Evolutionary conservation across 2,888 invertebrate genomes (phyloP), one percentile per base, ranked within the genome.

Genomic region (Caenorhabditis imperialis): DNA sequence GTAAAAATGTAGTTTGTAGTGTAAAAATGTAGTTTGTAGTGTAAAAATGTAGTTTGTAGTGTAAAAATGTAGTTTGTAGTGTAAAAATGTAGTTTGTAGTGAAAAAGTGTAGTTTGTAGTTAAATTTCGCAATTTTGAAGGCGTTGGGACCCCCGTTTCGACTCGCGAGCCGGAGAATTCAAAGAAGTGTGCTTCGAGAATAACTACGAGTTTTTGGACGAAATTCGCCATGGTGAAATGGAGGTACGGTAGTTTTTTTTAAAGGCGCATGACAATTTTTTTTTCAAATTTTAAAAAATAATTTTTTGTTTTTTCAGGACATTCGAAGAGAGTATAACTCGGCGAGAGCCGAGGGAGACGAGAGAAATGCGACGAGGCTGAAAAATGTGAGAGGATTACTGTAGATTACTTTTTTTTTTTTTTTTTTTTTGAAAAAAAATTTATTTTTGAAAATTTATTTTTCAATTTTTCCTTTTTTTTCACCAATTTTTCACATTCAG

Each of bases 61-160:
- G n/a, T n/a, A n/a, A n/a, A n/a, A n/a, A n/a, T n/a, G n/a, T n/a
- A n/a, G n/a, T n/a, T n/a, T n/a, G n/a, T n/a, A n/a, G n/a, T n/a
- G n/a, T n/a, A n/a, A n/a, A n/a, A n/a, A n/a, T n/a, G n/a, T n/a
- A n/a, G n/a, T n/a, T n/a, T n/a, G n/a, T n/a, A n/a, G n/a, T n/a
- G n/a, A n/a, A n/a, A n/a, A n/a, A n/a, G n/a, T n/a, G n/a, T n/a
- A n/a, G n/a, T n/a, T n/a, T n/a, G n/a, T n/a, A n/a, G n/a, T n/a
- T n/a, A n/a, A 40, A 16, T 5, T 40, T 10, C 16, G 16, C 2
- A n/a, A 12, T 20, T 47, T 23, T 65, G 8, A 25, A 79, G 79
- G 44, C 69, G 70, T 18, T 82, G 81, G 75, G 86, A 86, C 72
- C 86, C 86, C 20, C 81, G 86, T 4, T 86, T 86, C 60, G 80